phyloP scores from a whole-genome alignment of 2,113 vertebrate genomes.

The Nycticebus coucang region DNA sequence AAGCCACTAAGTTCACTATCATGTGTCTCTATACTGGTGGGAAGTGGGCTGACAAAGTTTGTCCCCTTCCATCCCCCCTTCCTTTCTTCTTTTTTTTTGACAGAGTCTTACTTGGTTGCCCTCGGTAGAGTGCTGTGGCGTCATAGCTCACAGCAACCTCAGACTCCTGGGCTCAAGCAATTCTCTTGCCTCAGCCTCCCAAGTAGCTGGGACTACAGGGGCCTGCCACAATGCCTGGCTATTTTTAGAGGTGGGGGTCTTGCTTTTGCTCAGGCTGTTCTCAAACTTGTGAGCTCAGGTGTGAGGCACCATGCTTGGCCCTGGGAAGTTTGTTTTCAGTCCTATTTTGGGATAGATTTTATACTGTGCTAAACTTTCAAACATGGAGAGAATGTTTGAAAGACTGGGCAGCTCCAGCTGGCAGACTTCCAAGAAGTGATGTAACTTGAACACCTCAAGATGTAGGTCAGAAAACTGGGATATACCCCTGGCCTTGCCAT shows the following conservation, averaged over 20 bases:
- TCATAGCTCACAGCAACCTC: too few relatives aligned
- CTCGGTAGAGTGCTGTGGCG: too few relatives aligned
- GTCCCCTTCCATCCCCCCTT: not conserved
- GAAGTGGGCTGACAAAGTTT: constrained; percentile 15
- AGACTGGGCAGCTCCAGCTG: constrained; percentile 25
- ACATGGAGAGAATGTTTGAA: constrained; percentile 49
- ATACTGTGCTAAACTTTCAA: constrained; percentile 16
- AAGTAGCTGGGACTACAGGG: too few relatives aligned
- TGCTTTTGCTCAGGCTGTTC: too few relatives aligned
- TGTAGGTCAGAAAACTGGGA: constrained; percentile 25
- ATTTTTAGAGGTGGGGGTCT: too few relatives aligned
- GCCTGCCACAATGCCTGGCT: too few relatives aligned
- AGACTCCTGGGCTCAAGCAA: too few relatives aligned
- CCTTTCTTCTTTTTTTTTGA: too few relatives aligned
- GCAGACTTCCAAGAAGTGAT: constrained; percentile 27
- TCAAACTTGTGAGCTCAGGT: too few relatives aligned
- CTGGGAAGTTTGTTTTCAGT: constrained; percentile 42
- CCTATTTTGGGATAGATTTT: constrained; percentile 53
- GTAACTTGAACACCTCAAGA: constrained; percentile 6
- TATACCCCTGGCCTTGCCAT: not conserved
- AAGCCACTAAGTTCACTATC: not conserved
- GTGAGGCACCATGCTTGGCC: too few relatives aligned
- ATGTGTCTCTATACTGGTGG: not conserved
- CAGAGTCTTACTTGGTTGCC: too few relatives aligned
- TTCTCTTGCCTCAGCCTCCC: too few relatives aligned